Evolutionary conservation across 1,140 invertebrate genomes (phyloP).

Genomic region (Lerema accius): DNA sequence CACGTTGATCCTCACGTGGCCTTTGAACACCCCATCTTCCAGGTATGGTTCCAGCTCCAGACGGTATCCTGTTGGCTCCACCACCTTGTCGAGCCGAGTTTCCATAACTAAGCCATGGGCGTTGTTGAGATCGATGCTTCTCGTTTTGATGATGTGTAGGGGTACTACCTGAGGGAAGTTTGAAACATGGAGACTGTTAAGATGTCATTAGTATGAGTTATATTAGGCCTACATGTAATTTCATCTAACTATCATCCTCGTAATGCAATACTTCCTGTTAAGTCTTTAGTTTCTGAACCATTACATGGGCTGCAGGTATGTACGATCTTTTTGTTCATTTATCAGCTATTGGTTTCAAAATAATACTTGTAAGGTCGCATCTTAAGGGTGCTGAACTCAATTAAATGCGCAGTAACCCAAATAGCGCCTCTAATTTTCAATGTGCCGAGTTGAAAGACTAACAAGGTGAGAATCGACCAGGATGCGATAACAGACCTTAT

Average conservation of each 20-base stretch:
- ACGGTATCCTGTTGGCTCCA: conserved; percentile 85
- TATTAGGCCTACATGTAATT: no score
- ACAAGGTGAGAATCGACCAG: conserved; percentile 35
- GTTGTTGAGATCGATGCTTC: conserved; percentile 85
- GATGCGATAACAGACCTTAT: conserved; percentile 61
- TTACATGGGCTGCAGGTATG: no score
- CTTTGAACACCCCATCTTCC: conserved; percentile 84
- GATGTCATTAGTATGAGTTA: no score
- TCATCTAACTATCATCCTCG: no score
- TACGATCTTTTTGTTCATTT: no score
- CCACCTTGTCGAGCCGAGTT: conserved; percentile 81
- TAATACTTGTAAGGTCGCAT: no score
- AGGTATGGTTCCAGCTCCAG: conserved; percentile 85
- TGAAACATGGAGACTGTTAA: no score
- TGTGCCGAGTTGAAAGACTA: conserved; percentile 24
- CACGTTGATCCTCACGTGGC: conserved; percentile 85
- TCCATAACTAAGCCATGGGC: conserved; percentile 84
- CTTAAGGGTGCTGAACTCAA: no score
- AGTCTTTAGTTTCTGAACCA: no score
- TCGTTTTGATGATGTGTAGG: conserved; percentile 67
- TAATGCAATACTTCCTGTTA: no score
- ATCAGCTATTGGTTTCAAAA: no score
- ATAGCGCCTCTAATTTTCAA: conserved; percentile 11
- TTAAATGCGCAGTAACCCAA: conserved; percentile 12
- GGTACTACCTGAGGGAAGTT: conserved; percentile 17